These are phyloP conservation scores for Sialia sialis DNA, from an alignment of 2,113 vertebrate genomes.

Conservation along the genomic window DNA sequence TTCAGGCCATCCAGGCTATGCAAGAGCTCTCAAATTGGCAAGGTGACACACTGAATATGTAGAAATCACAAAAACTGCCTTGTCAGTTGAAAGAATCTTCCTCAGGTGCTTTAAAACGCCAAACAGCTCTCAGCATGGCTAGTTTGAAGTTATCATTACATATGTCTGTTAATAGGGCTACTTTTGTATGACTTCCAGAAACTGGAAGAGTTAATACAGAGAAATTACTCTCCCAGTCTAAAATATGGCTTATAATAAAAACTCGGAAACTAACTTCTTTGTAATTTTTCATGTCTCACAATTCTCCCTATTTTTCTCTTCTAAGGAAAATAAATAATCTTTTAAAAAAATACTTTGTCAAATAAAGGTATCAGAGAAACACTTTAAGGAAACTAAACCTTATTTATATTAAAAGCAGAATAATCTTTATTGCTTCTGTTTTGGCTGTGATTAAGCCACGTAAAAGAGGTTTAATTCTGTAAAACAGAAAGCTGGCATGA, in stretches of 20 bases:
- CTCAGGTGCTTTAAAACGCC: not conserved
- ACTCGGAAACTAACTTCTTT: not conserved
- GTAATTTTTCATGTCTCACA: not conserved
- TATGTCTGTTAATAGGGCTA: not conserved
- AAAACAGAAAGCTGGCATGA: not conserved
- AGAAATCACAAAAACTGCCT: not conserved
- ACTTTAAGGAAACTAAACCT: not conserved
- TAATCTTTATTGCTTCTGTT: not conserved
- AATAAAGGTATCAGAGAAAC: not conserved
- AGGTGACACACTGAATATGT: not conserved
- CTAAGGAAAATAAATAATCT: not conserved
- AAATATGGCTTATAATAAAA: not conserved
- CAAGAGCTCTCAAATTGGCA: accelerated
- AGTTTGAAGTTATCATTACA: not conserved
- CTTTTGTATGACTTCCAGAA: not conserved
- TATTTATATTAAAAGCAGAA: not conserved
- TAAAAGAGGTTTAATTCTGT: not conserved
- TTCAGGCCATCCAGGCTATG: not conserved
- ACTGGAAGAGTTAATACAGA: not conserved
- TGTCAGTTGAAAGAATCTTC: not conserved
- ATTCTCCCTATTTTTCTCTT: not conserved
- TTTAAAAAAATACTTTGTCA: not conserved
- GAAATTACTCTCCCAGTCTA: not conserved
- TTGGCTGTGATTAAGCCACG: not conserved
- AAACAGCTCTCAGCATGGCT: not conserved